phyloP scores from a whole-genome alignment of 2,888 invertebrate species.

The Nemotelus nigrinus region DNA sequence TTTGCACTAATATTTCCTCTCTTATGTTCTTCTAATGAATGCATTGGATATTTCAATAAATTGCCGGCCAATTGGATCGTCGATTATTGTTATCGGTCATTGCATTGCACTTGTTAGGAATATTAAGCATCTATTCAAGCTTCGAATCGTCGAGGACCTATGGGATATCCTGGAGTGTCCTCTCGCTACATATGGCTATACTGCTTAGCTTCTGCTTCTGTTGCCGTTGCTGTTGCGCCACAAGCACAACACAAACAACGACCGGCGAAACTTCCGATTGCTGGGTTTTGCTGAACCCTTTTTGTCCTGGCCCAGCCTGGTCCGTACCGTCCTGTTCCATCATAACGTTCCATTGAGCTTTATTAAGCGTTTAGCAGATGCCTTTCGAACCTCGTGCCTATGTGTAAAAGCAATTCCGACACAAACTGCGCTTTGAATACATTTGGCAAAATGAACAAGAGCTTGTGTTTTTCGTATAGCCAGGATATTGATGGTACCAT shows the following conservation, averaged over 20 bases:
- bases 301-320: background rate
- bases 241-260: too few relatives aligned
- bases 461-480: too few relatives aligned
- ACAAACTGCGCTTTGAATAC: background rate
- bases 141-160: background rate
- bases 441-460: background rate
- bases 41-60: conserved; percentile 13
- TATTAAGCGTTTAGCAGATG: conserved; percentile 26
- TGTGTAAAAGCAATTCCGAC: conserved; percentile 9
- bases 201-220: too few relatives aligned
- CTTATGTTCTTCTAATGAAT: background rate
- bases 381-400: conserved; percentile 8
- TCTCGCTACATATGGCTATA: background rate
- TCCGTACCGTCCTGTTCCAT: background rate
- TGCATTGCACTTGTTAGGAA: conserved; percentile 16
- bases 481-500: too few relatives aligned
- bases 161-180: background rate
- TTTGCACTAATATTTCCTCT: too few relatives aligned
- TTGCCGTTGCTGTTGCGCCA: too few relatives aligned
- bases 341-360: background rate
- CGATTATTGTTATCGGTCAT: conserved; percentile 36
- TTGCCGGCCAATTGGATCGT: conserved; percentile 8
- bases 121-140: background rate
- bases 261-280: background rate
- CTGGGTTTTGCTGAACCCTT: background rate